These are phyloP conservation scores for Centropyge bicolor DNA, from an alignment of 2,797 vertebrate genomes.

Conservation along the genomic window DNA sequence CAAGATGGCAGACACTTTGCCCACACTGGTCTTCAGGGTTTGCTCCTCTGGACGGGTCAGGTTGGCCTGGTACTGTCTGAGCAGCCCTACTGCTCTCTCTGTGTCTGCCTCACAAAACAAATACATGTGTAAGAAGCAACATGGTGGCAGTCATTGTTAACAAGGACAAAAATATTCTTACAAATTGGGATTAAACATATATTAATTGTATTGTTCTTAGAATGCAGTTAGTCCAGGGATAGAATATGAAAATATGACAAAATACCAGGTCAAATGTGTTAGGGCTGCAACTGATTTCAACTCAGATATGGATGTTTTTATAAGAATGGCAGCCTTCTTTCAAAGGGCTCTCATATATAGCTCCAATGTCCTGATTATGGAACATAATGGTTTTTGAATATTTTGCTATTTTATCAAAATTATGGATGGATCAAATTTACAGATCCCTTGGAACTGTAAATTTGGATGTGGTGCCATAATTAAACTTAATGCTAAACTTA, in stretches of 20 bases:
- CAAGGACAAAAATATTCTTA: neutral
- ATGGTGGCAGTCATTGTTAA: neutral
- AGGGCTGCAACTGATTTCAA: neutral
- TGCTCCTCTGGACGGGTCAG: slow-evolving; percentile 89
- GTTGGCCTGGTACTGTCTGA: slow-evolving; percentile 89
- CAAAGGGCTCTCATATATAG: no score
- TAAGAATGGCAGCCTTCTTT: no score
- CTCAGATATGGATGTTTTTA: no score
- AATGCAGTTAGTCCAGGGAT: neutral
- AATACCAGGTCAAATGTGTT: neutral
- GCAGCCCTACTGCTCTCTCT: slow-evolving; percentile 89
- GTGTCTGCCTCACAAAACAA: slow-evolving; percentile 84
- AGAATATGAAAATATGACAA: neutral
- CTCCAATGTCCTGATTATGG: no score
- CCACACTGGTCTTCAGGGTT: slow-evolving; percentile 88
- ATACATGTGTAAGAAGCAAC: slow-evolving; percentile 45
- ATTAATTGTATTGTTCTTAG: neutral
- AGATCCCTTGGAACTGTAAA: no score
- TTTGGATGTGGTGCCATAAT: no score
- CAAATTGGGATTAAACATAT: neutral
- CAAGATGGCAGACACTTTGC: slow-evolving; percentile 87
- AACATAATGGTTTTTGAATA: no score
- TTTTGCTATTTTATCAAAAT: no score
- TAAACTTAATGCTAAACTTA: no score
- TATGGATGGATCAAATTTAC: no score